A percentile compares a stretch with the other conserved stretches of the same genome.
Conservation (phyloP, 2,797 vertebrate species). For the Poeciliopsis gracilis region DNA sequence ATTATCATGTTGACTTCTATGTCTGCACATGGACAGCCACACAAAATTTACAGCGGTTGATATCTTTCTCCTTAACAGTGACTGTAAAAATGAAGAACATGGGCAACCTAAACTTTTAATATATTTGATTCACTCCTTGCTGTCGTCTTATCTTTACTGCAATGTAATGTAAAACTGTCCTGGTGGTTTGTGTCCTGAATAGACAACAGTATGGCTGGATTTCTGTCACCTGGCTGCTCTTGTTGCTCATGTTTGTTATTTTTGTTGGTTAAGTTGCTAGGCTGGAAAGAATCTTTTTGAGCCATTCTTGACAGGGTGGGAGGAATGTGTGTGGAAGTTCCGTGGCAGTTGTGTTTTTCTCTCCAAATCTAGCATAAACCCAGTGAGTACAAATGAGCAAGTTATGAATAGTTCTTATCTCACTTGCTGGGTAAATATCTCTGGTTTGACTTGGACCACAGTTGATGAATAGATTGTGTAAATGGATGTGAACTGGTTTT, state of each 20-base stretch:
- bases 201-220: slow-evolving; percentile 46
- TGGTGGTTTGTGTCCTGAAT: slow-evolving; percentile 56
- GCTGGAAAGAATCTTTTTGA: slow-evolving; percentile 61
- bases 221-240: slow-evolving; percentile 33
- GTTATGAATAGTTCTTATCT: slow-evolving; percentile 60
- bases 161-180: slow-evolving; percentile 42
- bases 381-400: slow-evolving; percentile 49
- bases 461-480: slow-evolving; percentile 60
- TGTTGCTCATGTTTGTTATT: slow-evolving; percentile 67
- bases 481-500: slow-evolving; percentile 21
- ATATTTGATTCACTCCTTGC: background rate
- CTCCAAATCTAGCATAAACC: slow-evolving; percentile 35
- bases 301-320: slow-evolving; percentile 64
- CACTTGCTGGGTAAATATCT: slow-evolving; percentile 48
- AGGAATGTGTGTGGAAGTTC: slow-evolving; percentile 57
- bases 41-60: background rate
- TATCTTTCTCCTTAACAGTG: background rate
- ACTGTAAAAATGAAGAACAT: background rate
- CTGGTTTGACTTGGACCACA: slow-evolving; percentile 54
- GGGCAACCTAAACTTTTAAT: background rate
- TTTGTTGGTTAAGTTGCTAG: slow-evolving; percentile 68
- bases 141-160: background rate
- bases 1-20: background rate
- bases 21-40: background rate
- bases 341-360: slow-evolving; percentile 34